Base-by-base conservation (phyloP, 1,140 invertebrate species). In the Drosophila azteca region DNA sequence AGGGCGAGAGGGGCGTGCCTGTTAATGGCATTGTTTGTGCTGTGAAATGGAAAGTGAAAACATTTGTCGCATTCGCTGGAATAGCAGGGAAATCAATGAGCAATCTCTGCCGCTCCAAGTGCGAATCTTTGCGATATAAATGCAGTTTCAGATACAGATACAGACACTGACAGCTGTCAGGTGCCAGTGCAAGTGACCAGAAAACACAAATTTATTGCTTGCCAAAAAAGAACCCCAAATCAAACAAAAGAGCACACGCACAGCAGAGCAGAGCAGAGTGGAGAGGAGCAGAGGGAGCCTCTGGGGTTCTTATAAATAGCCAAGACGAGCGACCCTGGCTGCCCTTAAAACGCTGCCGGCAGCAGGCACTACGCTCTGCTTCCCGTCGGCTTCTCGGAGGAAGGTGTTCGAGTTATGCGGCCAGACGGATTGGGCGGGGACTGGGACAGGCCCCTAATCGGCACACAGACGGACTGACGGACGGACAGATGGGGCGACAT, bases 271-370 rank as follows among this genome's bases (percentile, higher is more conserved):
- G n/a, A n/a, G n/a, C n/a, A n/a, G n/a, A n/a, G n/a, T n/a, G n/a
- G n/a, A n/a, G n/a, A n/a, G n/a, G n/a, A n/a, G n/a, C n/a, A n/a
- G n/a, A n/a, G n/a, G n/a, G n/a, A n/a, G n/a, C n/a, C n/a, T n/a
- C n/a, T n/a, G n/a, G n/a, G n/a, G 63, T 76, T 55, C 63, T 53
- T 87, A 87, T 72, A 88, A 88, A 87, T 87, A 87, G 78, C 70
- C 70, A 26, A 24, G 60, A 48, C 83, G 75, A 87, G 78, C 83
- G 75, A 87, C 83, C 83, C 82, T 87, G 82, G 78, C 46, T 87
- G 82, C 82, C 82, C 82, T 87, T 87, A 87, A 76, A 82, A 79
- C 76, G 66, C 79, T 82, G 66, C 79, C 70, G 78, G 66, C 82
- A 76, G 66, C 82, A 76, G 78, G 66, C 82, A 76, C 63, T 71